Base-by-base conservation (phyloP, 2,888 invertebrate species). In the Andrena hattorfiana region DNA sequence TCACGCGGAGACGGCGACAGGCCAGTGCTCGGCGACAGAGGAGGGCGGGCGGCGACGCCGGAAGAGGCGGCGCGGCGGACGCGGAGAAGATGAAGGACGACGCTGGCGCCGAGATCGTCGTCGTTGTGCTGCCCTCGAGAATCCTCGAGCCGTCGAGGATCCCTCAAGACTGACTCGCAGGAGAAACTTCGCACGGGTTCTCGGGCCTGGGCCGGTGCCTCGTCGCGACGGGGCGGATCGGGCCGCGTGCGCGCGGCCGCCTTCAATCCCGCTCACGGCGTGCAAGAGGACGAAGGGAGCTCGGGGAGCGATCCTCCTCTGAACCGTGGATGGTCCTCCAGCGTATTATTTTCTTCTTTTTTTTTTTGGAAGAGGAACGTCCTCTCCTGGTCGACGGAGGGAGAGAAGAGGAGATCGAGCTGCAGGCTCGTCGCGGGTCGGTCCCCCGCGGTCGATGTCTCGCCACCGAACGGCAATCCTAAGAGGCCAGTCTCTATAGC, bases 141-240 rank as follows among this genome's bases (percentile, higher is more conserved):
- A 86, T 84, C 77, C 85, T 87, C 88, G 87, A 89, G 83, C 76
- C 85, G 84, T 90, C 88, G 89, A 88, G 88, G 84, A 88, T 87
- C 92, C 91, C 90, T 92, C 91, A 92, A 93, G 93, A 92, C 92
- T 92, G 93, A 93, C 92, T 91, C 90, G 90, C 90, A 87, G 89
- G 87, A 90, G 87, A 87, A 89, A 86, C 87, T 74, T 89, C 85
- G 83, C 78, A 72, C 26, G 73, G 20, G 70, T 60, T 54, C 51
- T 83, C 71, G 78, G 83, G 70, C 72, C 71, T 76, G 63, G 32
- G 54, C 51, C 62, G 66, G 66, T 54, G 69, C 71, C 76, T 76
- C 68, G 79, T 85, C 48, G 64, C 59, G 72, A 8, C 60, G 60
- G 71, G 60, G 71, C 16, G 56, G 63, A 60, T 51, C 20, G 60